Base-by-base conservation (phyloP, 2,797 vertebrate genomes). In the Chanos chanos region DNA sequence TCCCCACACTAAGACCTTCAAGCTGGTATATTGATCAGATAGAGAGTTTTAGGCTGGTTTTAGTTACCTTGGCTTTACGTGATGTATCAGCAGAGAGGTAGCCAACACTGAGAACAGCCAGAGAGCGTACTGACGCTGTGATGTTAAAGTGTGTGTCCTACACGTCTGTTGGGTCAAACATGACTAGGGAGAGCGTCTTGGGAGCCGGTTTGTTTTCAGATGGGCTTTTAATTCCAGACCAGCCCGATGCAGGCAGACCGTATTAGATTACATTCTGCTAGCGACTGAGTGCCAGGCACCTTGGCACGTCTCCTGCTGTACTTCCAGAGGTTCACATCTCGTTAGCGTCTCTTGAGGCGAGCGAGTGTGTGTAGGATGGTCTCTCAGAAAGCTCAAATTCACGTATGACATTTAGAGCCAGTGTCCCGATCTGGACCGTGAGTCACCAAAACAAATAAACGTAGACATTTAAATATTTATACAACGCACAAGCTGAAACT, bases 141-240 rank as follows among this genome's bases (percentile, higher is more conserved):
- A n/a, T n/a, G n/a, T n/a, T n/a, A n/a, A 3, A 33, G 48, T 12
- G 24, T 48, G 19, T 12, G 9, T 4, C 10, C 3, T 50, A 15
- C 16, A 50, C 50, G 48, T 33, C 10, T 50, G 48, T 41, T 43
- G 47, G 9, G 34, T 48, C 13, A 27, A 9, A 21, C 22, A 13
- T 16, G 4, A 40, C 24, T 9, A 28, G 10, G 33, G 37, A 43
- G 44, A 50, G 43, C 21, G 24, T 19, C 12, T 3, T 67, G 39
- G 39, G 27, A 64, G 56, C n/a, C 66, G 78, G 71, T 53, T 40
- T 43, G 41, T 74, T 34, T 33, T 44, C 47, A 30, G n/a, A 6
- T 12, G 50, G 61, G 57, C 52, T 74, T 70, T 78, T 64, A 64
- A 71, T 27, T 68, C 4, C 2, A 15, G 64, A 54, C 68, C 47